These are phyloP conservation scores for Drosophila peninsularis DNA, from an alignment of 2,888 invertebrate species.

Conservation along the genomic window DNA sequence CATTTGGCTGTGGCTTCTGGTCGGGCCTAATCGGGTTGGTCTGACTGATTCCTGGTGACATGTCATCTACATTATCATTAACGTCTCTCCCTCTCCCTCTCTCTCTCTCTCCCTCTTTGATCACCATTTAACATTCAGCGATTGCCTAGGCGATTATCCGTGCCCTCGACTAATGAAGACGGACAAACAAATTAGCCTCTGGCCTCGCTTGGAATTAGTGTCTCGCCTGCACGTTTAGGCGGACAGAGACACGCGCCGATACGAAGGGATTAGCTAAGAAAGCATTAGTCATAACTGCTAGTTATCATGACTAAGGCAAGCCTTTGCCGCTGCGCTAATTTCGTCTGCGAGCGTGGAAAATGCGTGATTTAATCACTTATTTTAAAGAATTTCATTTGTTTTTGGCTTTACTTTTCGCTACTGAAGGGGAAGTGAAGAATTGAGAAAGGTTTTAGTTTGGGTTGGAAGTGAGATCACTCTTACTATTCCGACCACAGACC, in stretches of 20 bases:
- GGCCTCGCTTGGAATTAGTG: slow-evolving; percentile 7
- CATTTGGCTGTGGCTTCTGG: slow-evolving; percentile 75
- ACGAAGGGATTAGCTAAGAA: neutral
- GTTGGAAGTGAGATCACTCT: neutral
- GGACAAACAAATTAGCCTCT: slow-evolving; percentile 46
- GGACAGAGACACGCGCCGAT: slow-evolving; percentile 1
- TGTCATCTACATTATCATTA: slow-evolving; percentile 55
- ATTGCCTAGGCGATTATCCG: slow-evolving; percentile 29
- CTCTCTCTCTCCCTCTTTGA: slow-evolving; percentile 13
- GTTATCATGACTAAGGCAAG: neutral
- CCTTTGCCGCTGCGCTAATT: neutral
- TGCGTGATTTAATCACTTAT: neutral
- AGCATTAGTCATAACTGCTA: neutral
- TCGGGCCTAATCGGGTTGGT: slow-evolving; percentile 58
- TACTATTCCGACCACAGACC: no score
- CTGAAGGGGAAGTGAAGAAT: no score
- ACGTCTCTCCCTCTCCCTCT: slow-evolving; percentile 8
- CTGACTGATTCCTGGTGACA: slow-evolving; percentile 54
- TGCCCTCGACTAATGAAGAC: slow-evolving; percentile 50
- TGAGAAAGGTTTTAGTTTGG: neutral
- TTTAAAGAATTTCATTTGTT: neutral
- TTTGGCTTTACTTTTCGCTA: no score
- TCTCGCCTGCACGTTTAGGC: neutral
- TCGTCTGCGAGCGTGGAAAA: neutral
- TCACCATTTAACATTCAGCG: slow-evolving; percentile 26